phyloP scores from a whole-genome alignment of 1,140 invertebrate genomes.

The Musca vetustissima region DNA sequence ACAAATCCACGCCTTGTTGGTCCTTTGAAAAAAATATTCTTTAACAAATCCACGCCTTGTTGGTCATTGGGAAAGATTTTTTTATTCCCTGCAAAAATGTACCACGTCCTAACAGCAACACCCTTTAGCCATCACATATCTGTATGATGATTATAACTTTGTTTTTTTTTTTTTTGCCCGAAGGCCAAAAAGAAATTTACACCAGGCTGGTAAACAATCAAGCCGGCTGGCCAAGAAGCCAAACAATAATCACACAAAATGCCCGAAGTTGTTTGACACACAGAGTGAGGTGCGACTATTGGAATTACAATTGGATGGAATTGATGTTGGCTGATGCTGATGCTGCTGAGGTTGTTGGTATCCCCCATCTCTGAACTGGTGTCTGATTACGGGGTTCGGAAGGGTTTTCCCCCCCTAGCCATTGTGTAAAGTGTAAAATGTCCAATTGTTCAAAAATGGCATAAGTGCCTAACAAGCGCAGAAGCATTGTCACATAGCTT shows the following conservation, averaged over 20 bases:
- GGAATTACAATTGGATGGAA: neutral
- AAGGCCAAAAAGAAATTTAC: slow-evolving; percentile 21
- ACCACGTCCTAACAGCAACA: no score
- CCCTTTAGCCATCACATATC: no score
- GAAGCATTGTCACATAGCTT: slow-evolving; percentile 21
- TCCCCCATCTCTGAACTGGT: no score
- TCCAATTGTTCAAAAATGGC: slow-evolving; percentile 34
- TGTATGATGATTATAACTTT: no score
- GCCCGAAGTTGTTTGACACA: slow-evolving; percentile 1
- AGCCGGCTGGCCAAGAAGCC: neutral
- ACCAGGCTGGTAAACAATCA: slow-evolving; percentile 5
- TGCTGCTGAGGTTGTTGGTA: neutral
- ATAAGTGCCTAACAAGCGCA: slow-evolving; percentile 33
- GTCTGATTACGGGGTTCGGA: no score
- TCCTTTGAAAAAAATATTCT: no score
- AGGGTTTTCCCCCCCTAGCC: no score
- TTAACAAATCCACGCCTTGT: no score
- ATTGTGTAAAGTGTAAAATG: slow-evolving; percentile 28
- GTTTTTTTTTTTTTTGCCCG: neutral
- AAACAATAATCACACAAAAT: neutral
- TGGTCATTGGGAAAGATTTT: no score
- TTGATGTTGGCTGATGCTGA: slow-evolving; percentile 6
- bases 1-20: no score
- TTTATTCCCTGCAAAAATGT: no score
- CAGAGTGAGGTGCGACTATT: neutral